Percentiles rank a stretch among this genome's conserved stretches.
Conservation (phyloP, 2,797 vertebrate species). For the Anguilla marmorata region DNA sequence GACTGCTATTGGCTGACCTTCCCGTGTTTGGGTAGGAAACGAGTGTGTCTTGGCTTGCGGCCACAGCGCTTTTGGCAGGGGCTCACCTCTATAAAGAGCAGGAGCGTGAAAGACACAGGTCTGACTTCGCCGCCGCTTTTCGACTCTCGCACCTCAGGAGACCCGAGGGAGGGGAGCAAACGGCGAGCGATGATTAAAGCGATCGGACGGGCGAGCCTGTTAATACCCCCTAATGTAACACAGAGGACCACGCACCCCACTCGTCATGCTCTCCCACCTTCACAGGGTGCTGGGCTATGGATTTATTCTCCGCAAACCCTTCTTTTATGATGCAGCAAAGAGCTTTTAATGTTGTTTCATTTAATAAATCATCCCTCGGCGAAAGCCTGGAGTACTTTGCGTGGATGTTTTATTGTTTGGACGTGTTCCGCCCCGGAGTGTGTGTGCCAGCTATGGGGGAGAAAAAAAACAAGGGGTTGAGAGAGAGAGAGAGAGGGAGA, state of each 20-base stretch:
- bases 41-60: conserved; percentile 39
- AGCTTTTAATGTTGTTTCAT: not conserved
- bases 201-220: not conserved
- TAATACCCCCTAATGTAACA: not conserved
- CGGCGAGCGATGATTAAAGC: not conserved
- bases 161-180: not conserved
- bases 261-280: not conserved
- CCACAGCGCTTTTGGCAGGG: conserved; percentile 18
- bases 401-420: not conserved
- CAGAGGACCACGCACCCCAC: not conserved
- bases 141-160: not conserved
- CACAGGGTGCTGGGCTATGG: not conserved
- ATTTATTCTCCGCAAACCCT: not conserved
- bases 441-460: not conserved
- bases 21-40: conserved; percentile 30
- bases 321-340: conserved; percentile 8
- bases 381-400: not conserved
- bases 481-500: not conserved
- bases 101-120: conserved; percentile 18
- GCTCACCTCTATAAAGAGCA: conserved; percentile 13
- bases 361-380: not conserved
- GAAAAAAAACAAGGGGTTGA: not conserved
- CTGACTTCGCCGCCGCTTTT: conserved; percentile 19
- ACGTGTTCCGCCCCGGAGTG: not conserved
- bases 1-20: conserved; percentile 55